Evolutionary conservation across 2,113 vertebrate species (phyloP).

Genomic region (Semnornis frantzii): DNA sequence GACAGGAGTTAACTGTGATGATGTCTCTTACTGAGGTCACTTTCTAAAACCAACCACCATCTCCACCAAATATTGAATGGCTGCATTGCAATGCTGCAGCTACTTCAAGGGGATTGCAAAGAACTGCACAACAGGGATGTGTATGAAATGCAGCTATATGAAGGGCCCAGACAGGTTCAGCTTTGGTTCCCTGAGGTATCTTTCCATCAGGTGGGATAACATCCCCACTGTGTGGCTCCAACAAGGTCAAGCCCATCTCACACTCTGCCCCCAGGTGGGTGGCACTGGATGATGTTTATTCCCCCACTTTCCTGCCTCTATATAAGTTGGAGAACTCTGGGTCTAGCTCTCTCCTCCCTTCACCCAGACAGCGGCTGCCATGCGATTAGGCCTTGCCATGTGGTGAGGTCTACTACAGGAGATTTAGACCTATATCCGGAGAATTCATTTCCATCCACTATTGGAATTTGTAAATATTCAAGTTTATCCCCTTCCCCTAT

Average conservation of each 20-base stretch:
- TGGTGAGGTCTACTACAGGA: too few species aligned
- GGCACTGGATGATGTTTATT: too few species aligned
- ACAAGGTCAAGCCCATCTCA: fast-evolving
- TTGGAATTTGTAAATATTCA: too few species aligned
- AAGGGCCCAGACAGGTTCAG: not conserved
- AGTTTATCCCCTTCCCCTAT: too few species aligned
- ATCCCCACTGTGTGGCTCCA: conserved; percentile 13
- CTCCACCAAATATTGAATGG: not conserved
- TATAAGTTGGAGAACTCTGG: too few species aligned
- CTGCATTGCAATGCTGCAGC: not conserved
- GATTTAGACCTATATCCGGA: too few species aligned
- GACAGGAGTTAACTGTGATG: not conserved
- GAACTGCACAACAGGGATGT: not conserved
- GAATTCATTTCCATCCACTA: too few species aligned
- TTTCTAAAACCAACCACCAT: not conserved
- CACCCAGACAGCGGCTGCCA: too few species aligned
- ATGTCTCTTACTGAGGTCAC: not conserved
- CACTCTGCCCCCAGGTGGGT: too few species aligned
- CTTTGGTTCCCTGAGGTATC: not conserved
- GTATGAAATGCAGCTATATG: not conserved
- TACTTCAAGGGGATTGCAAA: not conserved
- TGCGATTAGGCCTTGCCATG: too few species aligned
- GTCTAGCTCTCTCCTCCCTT: too few species aligned
- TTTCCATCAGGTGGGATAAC: not conserved
- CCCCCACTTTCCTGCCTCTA: too few species aligned